Evolutionary conservation across 2,797 vertebrate genomes (phyloP).

Genomic region (Alfaro cultratus): DNA sequence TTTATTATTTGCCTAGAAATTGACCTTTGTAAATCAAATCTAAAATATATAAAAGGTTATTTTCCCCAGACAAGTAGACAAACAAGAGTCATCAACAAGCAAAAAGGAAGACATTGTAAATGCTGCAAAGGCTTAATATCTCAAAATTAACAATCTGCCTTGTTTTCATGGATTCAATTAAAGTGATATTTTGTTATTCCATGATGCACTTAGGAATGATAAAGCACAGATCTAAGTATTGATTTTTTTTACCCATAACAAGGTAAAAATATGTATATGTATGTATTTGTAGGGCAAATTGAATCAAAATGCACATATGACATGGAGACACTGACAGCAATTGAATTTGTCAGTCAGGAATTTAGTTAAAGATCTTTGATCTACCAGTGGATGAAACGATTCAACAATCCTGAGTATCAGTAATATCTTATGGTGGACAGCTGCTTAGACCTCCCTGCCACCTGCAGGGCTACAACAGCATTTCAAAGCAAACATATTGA

Average conservation of each 20-base stretch:
- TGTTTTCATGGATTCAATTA: conserved; percentile 95
- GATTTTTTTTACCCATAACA: conserved; percentile 95
- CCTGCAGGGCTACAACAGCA: background rate
- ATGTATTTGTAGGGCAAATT: conserved; percentile 96
- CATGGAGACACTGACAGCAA: conserved; percentile 95
- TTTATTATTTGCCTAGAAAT: conserved; percentile 86
- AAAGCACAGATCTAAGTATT: conserved; percentile 96
- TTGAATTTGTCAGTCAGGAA: conserved; percentile 99
- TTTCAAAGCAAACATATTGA: background rate
- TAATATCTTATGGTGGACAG: conserved; percentile 63
- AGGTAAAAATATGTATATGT: conserved; percentile 99
- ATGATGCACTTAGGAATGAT: conserved; percentile 99
- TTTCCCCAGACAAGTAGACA: conserved; percentile 89
- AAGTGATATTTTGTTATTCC: conserved; percentile 91
- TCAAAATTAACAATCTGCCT: conserved; percentile 94
- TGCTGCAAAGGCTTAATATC: conserved; percentile 91
- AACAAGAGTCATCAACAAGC: conserved; percentile 89
- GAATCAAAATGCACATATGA: conserved; percentile 98
- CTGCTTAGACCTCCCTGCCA: background rate
- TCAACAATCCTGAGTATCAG: conserved; percentile 73
- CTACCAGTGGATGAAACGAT: conserved; percentile 88
- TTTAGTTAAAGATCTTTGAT: conserved; percentile 99
- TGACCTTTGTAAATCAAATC: conserved; percentile 98
- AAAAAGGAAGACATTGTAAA: conserved; percentile 85
- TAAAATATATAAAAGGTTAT: conserved; percentile 91